These are phyloP conservation scores for Caenorhabditis doughertyi DNA, from an alignment of 2,888 invertebrate species.

Conservation along the genomic window DNA sequence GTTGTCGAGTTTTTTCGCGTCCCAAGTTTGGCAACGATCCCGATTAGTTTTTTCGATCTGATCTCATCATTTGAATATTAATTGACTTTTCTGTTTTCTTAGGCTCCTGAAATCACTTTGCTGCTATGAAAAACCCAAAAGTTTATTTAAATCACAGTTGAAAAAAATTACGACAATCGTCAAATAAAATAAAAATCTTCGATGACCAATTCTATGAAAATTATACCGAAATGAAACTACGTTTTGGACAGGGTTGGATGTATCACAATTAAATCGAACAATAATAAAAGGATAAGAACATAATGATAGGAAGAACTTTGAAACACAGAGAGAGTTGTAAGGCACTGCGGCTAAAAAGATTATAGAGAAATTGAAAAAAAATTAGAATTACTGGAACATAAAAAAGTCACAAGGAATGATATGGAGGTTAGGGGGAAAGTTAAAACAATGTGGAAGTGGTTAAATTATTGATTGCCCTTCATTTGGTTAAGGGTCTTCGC, in stretches of 20 bases:
- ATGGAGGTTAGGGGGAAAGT: not conserved
- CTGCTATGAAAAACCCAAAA: too few relatives aligned
- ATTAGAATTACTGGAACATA: not conserved
- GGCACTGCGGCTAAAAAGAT: not conserved
- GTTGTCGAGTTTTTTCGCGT: too few relatives aligned
- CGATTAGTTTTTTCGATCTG: too few relatives aligned
- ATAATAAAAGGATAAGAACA: not conserved
- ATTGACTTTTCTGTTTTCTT: too few relatives aligned
- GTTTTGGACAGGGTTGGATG: not conserved
- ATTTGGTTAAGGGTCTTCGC: slow-evolving; percentile 64
- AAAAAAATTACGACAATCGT: too few relatives aligned
- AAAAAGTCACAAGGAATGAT: not conserved
- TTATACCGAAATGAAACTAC: too few relatives aligned
- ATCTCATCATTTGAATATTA: too few relatives aligned
- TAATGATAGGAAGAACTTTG: not conserved
- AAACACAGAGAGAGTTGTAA: not conserved
- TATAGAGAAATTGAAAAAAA: not conserved
- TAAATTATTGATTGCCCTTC: slow-evolving; percentile 29
- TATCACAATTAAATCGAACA: not conserved
- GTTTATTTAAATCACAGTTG: too few relatives aligned
- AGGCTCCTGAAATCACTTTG: too few relatives aligned
- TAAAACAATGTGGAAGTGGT: not conserved
- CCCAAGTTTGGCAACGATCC: too few relatives aligned
- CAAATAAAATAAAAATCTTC: too few relatives aligned
- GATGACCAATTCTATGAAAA: too few relatives aligned